Conservation (phyloP, 2,888 invertebrate genomes). For the Drosophila limbata region DNA sequence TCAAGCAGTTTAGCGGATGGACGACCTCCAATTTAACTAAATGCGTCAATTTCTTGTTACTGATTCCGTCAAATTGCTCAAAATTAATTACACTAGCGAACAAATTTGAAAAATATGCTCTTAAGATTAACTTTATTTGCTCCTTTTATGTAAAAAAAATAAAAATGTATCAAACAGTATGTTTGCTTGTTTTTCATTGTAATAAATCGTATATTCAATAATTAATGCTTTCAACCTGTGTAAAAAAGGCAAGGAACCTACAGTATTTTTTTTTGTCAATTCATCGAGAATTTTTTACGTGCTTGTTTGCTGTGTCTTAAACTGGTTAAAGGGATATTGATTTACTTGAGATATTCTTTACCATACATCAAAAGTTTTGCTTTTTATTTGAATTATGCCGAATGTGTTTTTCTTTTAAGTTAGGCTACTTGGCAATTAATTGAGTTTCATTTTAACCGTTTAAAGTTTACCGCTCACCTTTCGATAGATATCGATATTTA, state of each 20-base stretch:
- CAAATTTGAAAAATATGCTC: neutral
- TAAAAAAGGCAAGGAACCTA: constrained; percentile 12
- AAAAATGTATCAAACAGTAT: neutral
- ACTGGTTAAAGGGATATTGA: constrained; percentile 6
- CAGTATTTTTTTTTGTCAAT: neutral
- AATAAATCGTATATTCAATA: constrained; percentile 4
- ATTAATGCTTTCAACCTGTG: constrained; percentile 2
- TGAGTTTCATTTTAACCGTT: neutral
- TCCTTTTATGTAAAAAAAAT: neutral
- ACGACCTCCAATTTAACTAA: constrained; percentile 19
- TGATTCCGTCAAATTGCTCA: constrained; percentile 11
- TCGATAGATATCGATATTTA: neutral
- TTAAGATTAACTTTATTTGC: neutral
- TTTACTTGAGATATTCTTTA: neutral
- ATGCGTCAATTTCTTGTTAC: constrained; percentile 15
- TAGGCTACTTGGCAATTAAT: neutral
- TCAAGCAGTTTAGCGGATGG: constrained; percentile 36
- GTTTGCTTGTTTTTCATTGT: neutral
- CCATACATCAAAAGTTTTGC: neutral
- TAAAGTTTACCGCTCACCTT: neutral
- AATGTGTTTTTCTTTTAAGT: neutral
- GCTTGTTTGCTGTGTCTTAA: constrained; percentile 1
- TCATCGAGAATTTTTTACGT: neutral
- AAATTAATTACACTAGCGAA: constrained; percentile 7
- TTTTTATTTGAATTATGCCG: neutral